phyloP scores from a whole-genome alignment of 2,888 invertebrate species.

The Conistra vaccinii region DNA sequence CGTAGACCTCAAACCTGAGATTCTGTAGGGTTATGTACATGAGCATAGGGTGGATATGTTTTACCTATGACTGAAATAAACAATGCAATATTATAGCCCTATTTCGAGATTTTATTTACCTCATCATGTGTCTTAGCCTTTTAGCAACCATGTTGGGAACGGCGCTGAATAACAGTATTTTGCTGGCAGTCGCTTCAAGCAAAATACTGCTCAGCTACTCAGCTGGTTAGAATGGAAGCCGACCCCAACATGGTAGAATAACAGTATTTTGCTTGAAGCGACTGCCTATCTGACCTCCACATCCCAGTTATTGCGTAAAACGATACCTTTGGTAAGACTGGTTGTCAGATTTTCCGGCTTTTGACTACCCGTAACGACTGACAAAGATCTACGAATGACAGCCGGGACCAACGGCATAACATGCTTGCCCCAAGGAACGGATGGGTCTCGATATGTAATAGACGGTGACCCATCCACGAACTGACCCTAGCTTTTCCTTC shows the following conservation, averaged over 20 bases:
- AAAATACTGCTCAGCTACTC: too few relatives aligned
- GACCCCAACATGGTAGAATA: too few relatives aligned
- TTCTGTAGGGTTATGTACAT: neutral
- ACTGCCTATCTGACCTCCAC: neutral
- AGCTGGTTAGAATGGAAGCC: too few relatives aligned
- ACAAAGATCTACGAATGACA: neutral
- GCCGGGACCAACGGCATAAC: neutral
- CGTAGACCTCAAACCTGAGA: neutral
- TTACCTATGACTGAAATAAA: neutral
- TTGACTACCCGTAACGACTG: neutral
- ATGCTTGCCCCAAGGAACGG: too few relatives aligned
- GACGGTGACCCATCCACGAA: too few relatives aligned
- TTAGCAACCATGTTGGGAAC: too few relatives aligned
- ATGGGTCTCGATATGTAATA: too few relatives aligned
- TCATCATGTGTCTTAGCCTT: neutral
- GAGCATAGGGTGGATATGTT: too few relatives aligned
- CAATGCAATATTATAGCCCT: neutral
- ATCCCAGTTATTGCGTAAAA: neutral
- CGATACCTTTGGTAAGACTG: neutral
- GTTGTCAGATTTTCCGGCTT: too few relatives aligned
- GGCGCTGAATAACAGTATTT: neutral
- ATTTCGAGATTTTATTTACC: neutral
- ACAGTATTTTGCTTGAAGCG: too few relatives aligned
- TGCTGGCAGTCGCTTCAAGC: too few relatives aligned
- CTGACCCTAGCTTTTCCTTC: too few relatives aligned